Evolutionary conservation across 2,888 invertebrate species (phyloP), one percentile per base, ranked within the genome.

Genomic region (Euclidia mi): DNA sequence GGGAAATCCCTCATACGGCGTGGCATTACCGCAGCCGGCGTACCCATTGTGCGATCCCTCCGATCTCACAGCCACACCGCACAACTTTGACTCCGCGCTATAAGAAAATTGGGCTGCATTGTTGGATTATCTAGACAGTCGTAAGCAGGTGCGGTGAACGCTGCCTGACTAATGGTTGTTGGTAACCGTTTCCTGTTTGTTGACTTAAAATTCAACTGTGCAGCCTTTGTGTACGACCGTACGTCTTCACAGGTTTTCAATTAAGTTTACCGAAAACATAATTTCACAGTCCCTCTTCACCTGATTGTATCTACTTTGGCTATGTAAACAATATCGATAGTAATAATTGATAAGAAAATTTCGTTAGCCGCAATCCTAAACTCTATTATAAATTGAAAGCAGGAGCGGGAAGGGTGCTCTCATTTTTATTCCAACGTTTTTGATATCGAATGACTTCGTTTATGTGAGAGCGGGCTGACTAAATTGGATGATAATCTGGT

Each of bases 1-100:
- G 76, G 81, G 76, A 84, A 81, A 86, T 87, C 81, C 80, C 76
- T 81, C 78, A 83, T 79, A 83, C 71, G 79, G 74, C 63, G 69
- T 75, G 74, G 80, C 69, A 77, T 82, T 82, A 81, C 82, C 64
- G 68, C 70, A 56, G 58, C 50, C 55, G 51, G 50, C 56, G 31
- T 51, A 60, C 52, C 58, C 37, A 72, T 70, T 73, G 68, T 76
- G 47, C 44, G 47, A 11, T 52, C 41, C 52, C 40, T 49, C 12
- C 43, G 20, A 65, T 63, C 62, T 49, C 52, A 56, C 20, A 55
- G 43, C 45, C 14, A 40, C 15, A 12, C 56, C 56, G 74, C 63
- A 73, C 74, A 73, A 71, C 71, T 70, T 70, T 71, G 71, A 73
- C 71, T 71, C 17, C 35, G 51, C 56, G 63, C 63, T 58, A 53